Evolutionary conservation across 2,888 invertebrate genomes (phyloP), one percentile per base, ranked within the genome.

Genomic region (Hemaris fuciformis): DNA sequence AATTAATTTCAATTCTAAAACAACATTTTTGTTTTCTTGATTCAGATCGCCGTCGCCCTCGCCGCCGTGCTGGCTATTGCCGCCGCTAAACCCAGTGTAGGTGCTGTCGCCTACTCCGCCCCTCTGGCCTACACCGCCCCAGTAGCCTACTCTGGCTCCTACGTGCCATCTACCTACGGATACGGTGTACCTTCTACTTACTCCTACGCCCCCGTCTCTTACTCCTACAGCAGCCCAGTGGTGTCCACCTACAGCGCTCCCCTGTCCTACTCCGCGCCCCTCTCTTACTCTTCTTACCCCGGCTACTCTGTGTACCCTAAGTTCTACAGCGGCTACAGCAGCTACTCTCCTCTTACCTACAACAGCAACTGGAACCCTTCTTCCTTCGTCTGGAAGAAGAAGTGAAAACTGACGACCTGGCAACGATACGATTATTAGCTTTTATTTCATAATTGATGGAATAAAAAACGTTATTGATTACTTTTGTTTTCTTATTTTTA

Each of bases 21-120:
- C n/a, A n/a, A n/a, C n/a, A n/a, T n/a, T n/a, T 20, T 8, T 57
- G 34, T 25, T 10, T 45, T 15, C n/a, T 34, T 53, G 5, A 22
- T 59, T n/a, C 25, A 60, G 60, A 18, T 61, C 18, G 42, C 43
- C 27, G 56, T 62, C 23, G 43, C 59, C 43, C 71, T 80, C 66
- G 73, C 76, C 62, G 60, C 60, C 15, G 27, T 57, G 15, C 15
- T 53, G 22, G 58, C 59, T 41, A 46, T 48, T 23, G 57, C 53
- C 31, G 57, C 53, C 31, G 22, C 59, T 25, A 43, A 53, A 10
- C 41, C 66, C 46, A 59, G 61, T 62, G 45, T 62, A 57, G 45
- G 60, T 45, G 10, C 6, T 4, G 57, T 59, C 1, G 56, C 60
- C 23, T 43, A 61, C n/a, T 43, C 61, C 38, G 59, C 57, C 10